Conservation (phyloP, 53 echinoderm and acorn worm species). For the Paracentrotus lividus region DNA sequence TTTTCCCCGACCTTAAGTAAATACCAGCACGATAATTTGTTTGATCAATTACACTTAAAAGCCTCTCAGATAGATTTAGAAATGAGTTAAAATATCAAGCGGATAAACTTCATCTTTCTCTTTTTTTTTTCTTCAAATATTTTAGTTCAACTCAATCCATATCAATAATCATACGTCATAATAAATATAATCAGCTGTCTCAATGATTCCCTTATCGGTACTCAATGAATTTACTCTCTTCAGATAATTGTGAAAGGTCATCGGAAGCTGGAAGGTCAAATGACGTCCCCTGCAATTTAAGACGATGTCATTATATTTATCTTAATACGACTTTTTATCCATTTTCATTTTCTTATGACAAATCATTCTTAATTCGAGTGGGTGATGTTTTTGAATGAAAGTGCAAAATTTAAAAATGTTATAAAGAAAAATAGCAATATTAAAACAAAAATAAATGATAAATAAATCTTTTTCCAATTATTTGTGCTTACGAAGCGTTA, state of each 20-base stretch:
- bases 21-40: neutral
- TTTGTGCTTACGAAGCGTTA: no score
- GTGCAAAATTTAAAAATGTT: no score
- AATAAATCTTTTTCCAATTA: no score
- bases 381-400: no score
- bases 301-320: neutral
- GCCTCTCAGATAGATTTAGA: neutral
- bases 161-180: neutral
- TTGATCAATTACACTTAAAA: slow-evolving; percentile 2
- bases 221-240: neutral
- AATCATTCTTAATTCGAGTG: no score
- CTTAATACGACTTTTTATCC: neutral
- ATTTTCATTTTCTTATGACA: neutral
- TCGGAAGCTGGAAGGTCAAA: neutral
- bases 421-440: no score
- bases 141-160: neutral
- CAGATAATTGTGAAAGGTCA: neutral
- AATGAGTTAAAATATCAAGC: neutral
- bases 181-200: neutral
- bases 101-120: neutral
- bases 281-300: neutral
- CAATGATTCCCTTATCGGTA: neutral
- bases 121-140: no score
- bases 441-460: no score
- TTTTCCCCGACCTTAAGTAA: neutral